Evolutionary conservation across 2,113 vertebrate genomes (phyloP), one percentile per base, ranked within the genome.

Genomic region (Corythaixoides concolor): DNA sequence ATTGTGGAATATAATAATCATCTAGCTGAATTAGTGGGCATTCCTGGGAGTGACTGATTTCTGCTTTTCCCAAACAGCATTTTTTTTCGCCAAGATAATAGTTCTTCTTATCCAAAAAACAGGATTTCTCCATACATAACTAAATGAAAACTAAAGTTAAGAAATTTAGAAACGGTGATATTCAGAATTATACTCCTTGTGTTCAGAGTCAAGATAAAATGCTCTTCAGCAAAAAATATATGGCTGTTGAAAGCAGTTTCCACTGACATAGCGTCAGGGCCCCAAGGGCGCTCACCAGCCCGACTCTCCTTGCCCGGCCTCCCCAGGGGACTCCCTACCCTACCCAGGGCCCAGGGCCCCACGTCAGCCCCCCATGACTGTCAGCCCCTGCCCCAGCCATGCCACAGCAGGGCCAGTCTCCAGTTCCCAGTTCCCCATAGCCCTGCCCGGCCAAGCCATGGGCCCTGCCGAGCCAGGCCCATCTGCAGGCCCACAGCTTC

Each of bases 31-130:
- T 96, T 93, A 94, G 93, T 85, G 83, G 73, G 79, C 88, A 93
- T 96, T 95, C 73, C 88, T 94, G 59, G 50, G 92, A 95, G 52
- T 95, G 74, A 79, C 81, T 80, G 92, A 90, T 92, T 89, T 96
- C 84, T 89, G 33, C 86, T 89, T 88, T 85, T 92, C 56, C 84
- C 66, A 76, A 69, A 87, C 15, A 79, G 58, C 11, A 3, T 28
- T 43, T 53, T 52, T 88, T 63, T 58, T 63, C 15, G 5, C 5
- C 20, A 39, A 95, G 67, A 77, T 37, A 64, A 58, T n/a, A 62
- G 35, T 58, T 75, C 12, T 43, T 70, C 37, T 69, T 84, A 64
- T 49, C 35, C 37, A n/a, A n/a, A 69, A 84, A 89, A 27, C 2
- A 21, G 22, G 30, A 81, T 47, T 95, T 59, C 28, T 60, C 22